Percentiles rank a stretch among this genome's conserved stretches.
Conservation (phyloP, 2,797 vertebrate genomes). For the Acanthopagrus latus region DNA sequence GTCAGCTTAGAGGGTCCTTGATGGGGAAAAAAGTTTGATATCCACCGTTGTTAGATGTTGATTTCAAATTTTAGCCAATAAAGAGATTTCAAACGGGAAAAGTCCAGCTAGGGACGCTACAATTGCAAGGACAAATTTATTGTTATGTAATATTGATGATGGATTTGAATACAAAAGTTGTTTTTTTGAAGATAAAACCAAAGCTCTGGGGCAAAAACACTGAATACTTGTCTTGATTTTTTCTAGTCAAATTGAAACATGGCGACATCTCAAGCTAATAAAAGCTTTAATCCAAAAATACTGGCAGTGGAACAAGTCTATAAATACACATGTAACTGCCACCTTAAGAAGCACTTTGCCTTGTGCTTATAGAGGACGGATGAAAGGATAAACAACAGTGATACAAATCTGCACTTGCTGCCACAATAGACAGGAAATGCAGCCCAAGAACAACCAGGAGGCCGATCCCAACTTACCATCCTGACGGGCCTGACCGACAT, state of each 20-base stretch:
- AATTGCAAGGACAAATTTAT: not conserved
- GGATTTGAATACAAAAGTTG: not conserved
- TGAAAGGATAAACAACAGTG: not conserved
- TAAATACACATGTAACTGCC: conserved; percentile 27
- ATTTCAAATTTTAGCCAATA: conserved; percentile 9
- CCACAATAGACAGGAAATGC: not conserved
- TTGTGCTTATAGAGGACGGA: conserved; percentile 1
- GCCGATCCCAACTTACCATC: conserved; percentile 82
- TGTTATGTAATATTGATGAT: not conserved
- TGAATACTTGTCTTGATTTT: not conserved
- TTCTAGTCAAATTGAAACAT: not conserved
- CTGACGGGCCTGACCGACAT: conserved; percentile 88
- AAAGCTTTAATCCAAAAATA: conserved; percentile 40
- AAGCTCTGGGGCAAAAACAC: conserved; percentile 1
- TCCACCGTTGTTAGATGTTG: not conserved
- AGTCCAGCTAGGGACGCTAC: not conserved
- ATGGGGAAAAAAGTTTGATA: not conserved
- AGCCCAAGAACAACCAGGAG: not conserved
- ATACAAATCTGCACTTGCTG: not conserved
- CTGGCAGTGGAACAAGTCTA: conserved; percentile 6
- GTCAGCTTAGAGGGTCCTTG: no score
- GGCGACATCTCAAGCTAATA: conserved; percentile 3
- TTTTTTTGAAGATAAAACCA: conserved; percentile 10
- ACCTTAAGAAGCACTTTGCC: conserved; percentile 6
- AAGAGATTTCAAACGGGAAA: not conserved